Evolutionary conservation across 2,113 vertebrate species (phyloP), one percentile per base, ranked within the genome.

Genomic region (Mesocricetus auratus): DNA sequence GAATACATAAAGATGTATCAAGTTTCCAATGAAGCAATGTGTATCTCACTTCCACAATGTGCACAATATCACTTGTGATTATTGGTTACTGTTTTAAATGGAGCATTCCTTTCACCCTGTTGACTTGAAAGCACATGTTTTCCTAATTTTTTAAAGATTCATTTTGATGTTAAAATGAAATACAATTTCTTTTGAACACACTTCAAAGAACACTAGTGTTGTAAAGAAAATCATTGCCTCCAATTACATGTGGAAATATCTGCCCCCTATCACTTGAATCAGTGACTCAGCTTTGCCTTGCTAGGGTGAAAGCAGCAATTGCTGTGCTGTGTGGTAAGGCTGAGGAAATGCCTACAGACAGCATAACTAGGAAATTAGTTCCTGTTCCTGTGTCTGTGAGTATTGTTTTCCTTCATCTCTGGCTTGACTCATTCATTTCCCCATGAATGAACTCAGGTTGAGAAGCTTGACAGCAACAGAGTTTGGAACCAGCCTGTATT

Each of bases 171-270:
- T 89, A 96, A 94, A 94, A 95, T 97, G 79, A 90, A 96, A 94
- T 94, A 89, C 88, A 92, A 95, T 94, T 97, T 96, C 94, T 92
- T 97, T 98, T 96, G 87, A 97, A 96, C 31, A 60, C 31, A 95
- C 88, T 95, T 96, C 81, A 95, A 97, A 94, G 95, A 82, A 93
- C 26, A 33, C 58, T 50, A 91, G 83, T 60, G 47, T 95, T 93
- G 58, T 83, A 92, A 75, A 56, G 88, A 93, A 85, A 93, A 45
- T 96, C 73, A 85, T 64, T 93, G 75, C 88, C 71, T 95, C 79
- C 94, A 94, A 47, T 93, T 74, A 92, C 36, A 74, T 53, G 88
- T 93, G 81, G 75, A 95, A 93, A 93, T 73, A 91, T 60, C 89
- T 95, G 64, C 56, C 39, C 36, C 88, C 60, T 90, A 95, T 94